A percentile compares a stretch with the other conserved stretches of the same genome.
Evolutionary conservation across 2,113 vertebrate species (phyloP).

Genomic region (Isichthys henryi): DNA sequence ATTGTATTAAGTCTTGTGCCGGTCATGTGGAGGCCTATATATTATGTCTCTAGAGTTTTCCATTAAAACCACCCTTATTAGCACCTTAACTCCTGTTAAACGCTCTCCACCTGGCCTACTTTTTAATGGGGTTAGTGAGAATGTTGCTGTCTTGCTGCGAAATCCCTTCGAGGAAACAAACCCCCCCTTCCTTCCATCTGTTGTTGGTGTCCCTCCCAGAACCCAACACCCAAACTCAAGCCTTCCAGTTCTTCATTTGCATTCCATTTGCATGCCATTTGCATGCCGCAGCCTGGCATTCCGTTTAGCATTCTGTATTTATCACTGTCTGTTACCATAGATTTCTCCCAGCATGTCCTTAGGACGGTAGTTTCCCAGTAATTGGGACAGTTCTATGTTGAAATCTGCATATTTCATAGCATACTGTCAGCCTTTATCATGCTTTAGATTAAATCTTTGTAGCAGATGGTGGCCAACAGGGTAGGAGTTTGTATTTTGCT

Average conservation of each 20-base stretch:
- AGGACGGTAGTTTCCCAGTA: background rate
- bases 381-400: background rate
- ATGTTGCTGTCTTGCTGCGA: background rate
- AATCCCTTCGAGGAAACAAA: background rate
- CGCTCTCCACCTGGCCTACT: background rate
- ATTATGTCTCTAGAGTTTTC: background rate
- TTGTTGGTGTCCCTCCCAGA: conserved; percentile 10
- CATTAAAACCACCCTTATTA: background rate
- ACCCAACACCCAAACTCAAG: background rate
- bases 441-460: background rate
- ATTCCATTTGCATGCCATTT: conserved; percentile 11
- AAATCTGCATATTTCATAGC: background rate
- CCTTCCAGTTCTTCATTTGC: conserved; percentile 14
- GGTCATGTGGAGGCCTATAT: background rate
- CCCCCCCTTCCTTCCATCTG: conserved; percentile 9
- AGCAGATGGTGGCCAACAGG: background rate
- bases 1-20: background rate
- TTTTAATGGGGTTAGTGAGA: background rate
- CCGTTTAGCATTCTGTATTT: background rate
- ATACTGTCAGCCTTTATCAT: background rate
- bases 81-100: background rate
- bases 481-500: background rate
- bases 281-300: background rate
- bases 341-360: background rate
- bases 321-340: background rate